Evolutionary conservation across 1,140 invertebrate genomes (phyloP).

Genomic region (Homarus americanus): DNA sequence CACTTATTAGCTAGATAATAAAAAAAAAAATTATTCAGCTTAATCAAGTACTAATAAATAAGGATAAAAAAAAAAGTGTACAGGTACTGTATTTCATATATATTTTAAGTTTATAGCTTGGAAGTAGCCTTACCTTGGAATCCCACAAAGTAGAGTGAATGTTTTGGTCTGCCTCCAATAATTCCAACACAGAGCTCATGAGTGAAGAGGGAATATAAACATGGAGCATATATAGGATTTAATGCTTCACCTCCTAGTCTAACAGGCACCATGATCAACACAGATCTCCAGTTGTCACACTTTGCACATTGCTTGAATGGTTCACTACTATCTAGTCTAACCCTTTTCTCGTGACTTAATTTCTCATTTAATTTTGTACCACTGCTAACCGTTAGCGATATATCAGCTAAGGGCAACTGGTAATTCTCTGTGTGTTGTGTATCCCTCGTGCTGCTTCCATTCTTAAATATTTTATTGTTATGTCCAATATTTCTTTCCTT

Average conservation of each 20-base stretch:
- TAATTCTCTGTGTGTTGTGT: not conserved
- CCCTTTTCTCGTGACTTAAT: not conserved
- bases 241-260: slow-evolving; percentile 90
- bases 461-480: not conserved
- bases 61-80: not conserved
- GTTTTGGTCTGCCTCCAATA: slow-evolving; percentile 93
- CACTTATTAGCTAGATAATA: no score
- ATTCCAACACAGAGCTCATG: slow-evolving; percentile 91
- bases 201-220: slow-evolving; percentile 87
- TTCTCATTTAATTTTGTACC: not conserved
- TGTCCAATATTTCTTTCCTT: not conserved
- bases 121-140: slow-evolving; percentile 85
- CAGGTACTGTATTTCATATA: not conserved
- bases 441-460: not conserved
- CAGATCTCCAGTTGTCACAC: slow-evolving; percentile 83
- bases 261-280: slow-evolving; percentile 91
- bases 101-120: no score
- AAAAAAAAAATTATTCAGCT: no score
- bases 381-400: not conserved
- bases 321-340: not conserved
- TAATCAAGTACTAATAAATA: no score
- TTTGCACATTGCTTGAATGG: slow-evolving; percentile 1
- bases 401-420: not conserved
- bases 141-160: slow-evolving; percentile 94
- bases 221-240: slow-evolving; percentile 90